Base-by-base conservation (phyloP, 2,797 vertebrate genomes). In the Etheostoma nigrum region DNA sequence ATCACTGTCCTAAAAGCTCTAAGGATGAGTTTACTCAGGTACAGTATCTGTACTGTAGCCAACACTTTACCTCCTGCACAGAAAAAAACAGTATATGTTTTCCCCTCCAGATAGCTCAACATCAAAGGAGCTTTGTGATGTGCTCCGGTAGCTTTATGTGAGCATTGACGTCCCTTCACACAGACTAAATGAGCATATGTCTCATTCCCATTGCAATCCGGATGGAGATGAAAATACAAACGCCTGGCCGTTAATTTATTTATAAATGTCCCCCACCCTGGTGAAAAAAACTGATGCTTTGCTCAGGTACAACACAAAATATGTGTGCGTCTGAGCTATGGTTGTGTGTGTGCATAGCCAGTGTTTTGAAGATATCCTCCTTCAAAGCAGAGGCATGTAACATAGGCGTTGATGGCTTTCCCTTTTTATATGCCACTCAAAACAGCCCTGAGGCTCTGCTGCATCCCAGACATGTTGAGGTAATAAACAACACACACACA, bases 201-300 rank as follows among this genome's bases (percentile, higher is more conserved):
- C 53, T 81, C 61, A 21, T 40, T 67, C 72, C 79, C 55, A 12
- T 62, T 54, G 71, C 71, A 82, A 72, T 76, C 71, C 70, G 71
- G 42, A 48, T 47, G 25, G 40, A 57, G 48, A 82, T 78, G 60
- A 62, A 80, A 83, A 85, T 67, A 82, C 74, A 79, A 86, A 85
- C 1, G 59, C 45, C 25, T 54, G 63, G 40, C 40, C 47, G 6
- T 69, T 86, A 11, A 87, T 87, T 87, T 77, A 87, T 88, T 82
- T 72, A 90, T 86, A 72, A 87, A 65, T 57, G 67, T 79, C 36
- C 79, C 72, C 62, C 64, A 79, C 76, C 67, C 67, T 75, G 13
- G 65, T 73, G 81, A 81, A 69, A 76, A 65, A 65, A 72, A 65
- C 79, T 86, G 79, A 84, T 84, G 83, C 72, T 85, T 85, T 73